Conservation (phyloP, 2,888 invertebrate species). For the Hydrotaea diabolus region DNA sequence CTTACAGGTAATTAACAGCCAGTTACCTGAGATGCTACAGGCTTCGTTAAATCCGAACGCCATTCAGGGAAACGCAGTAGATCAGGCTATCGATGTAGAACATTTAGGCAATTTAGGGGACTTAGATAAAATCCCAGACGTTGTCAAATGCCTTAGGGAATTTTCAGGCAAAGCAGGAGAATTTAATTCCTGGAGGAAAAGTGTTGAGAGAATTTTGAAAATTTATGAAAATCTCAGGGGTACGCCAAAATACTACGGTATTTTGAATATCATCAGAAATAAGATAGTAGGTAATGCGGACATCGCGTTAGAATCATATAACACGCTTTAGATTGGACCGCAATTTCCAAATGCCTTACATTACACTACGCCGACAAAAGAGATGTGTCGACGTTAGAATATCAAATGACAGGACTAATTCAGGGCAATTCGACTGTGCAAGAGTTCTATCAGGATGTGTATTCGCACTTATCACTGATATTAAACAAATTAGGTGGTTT, state of each 20-base stretch:
- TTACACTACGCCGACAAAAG: conserved; percentile 50
- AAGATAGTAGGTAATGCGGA: conserved; percentile 36
- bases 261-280: conserved; percentile 22
- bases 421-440: conserved; percentile 59
- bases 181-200: conserved; percentile 46
- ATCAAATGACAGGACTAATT: conserved; percentile 54
- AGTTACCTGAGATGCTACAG: conserved; percentile 17
- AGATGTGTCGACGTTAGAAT: conserved; percentile 47
- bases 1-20: conserved; percentile 17
- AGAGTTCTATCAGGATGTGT: conserved; percentile 68
- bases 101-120: conserved; percentile 18
- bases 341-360: conserved; percentile 31
- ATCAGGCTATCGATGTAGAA: conserved; percentile 28
- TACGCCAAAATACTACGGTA: conserved; percentile 33
- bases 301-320: conserved; percentile 24
- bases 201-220: too few species aligned
- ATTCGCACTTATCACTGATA: conserved; percentile 66
- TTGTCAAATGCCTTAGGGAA: conserved; percentile 39
- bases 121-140: conserved; percentile 43
- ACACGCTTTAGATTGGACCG: conserved; percentile 26
- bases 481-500: conserved; percentile 67
- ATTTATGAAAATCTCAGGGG: conserved; percentile 10
- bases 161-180: conserved; percentile 44
- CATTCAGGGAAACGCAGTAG: background rate
- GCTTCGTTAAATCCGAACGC: background rate